A percentile compares a stretch with the other conserved stretches of the same genome.
phyloP scores from a whole-genome alignment of 2,888 invertebrate species.

The Rotaria magnacalcarata region DNA sequence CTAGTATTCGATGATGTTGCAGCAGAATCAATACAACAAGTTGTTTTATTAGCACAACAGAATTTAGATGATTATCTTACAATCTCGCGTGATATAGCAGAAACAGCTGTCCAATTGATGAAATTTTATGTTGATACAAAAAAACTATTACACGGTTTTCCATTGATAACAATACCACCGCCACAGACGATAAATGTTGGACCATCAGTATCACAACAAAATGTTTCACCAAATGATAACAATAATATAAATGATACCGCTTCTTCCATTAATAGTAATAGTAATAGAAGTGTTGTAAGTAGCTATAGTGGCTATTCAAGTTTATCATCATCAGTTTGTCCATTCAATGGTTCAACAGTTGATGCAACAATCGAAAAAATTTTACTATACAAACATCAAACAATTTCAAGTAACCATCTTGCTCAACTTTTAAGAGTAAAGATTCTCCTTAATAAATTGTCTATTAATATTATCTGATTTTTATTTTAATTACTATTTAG shows the following conservation, averaged over 20 bases:
- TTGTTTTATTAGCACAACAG: background rate
- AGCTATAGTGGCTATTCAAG: background rate
- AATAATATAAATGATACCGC: background rate
- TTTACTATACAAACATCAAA: background rate
- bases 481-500: background rate
- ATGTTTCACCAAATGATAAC: background rate
- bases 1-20: background rate
- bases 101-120: background rate
- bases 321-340: background rate
- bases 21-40: background rate
- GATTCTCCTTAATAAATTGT: no score
- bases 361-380: background rate
- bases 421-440: background rate
- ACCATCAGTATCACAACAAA: background rate
- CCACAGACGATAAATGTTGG: background rate
- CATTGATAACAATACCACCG: background rate
- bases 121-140: background rate
- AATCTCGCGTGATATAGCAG: background rate
- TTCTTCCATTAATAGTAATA: background rate
- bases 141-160: background rate
- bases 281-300: background rate
- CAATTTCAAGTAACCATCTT: background rate
- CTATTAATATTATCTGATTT: background rate
- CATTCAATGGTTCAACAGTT: background rate
- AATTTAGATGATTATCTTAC: background rate